Evolutionary conservation across 2,888 invertebrate genomes (phyloP), one percentile per base, ranked within the genome.

Genomic region (Pollenia griseotomentosa): DNA sequence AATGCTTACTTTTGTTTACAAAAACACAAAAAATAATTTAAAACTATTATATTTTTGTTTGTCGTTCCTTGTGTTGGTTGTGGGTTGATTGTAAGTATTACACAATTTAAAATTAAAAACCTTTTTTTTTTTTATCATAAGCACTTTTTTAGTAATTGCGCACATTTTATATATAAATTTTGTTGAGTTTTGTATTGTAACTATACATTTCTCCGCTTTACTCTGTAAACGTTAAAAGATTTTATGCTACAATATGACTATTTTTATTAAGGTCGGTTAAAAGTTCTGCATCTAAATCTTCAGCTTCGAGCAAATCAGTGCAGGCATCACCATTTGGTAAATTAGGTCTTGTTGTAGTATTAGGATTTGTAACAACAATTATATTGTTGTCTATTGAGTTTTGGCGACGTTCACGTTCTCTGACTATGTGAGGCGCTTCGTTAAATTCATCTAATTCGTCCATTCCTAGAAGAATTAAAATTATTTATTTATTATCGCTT

Each of bases 391-490:
- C 93, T 16, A 91, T 89, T 6, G 93, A 92, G 75, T 92, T 92
- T 16, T 91, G 92, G 14, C 92, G 91, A 57, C 91, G 90, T 83
- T 93, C 93, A 11, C 93, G 93, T 88, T 93, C 93, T 3, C 93
- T 89, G 7, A 97, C 95, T 89, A 97, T 96, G 92, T 98, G 98
- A 0, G 97, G 97, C 2, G 98, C 97, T 93, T 98, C 97, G 93
- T 97, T 97, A 93, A 98, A 98, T 93, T 98, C 97, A 90, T 98
- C 97, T 80, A 98, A 93, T 93, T 98, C 98, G 90, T 98, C 98
- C 90, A 95, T 94, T 88, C 96, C 96, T 91, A 53, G 4, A 53
- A 1, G 14, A 3, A 53, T 66, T 33, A 61, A 59, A 53, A 44
- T 33, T 23, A 44, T 10, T 11, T 19, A 19, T 19, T 16, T 46